Conservation (phyloP, 2,113 vertebrate species). For the Poicephalus gulielmi region DNA sequence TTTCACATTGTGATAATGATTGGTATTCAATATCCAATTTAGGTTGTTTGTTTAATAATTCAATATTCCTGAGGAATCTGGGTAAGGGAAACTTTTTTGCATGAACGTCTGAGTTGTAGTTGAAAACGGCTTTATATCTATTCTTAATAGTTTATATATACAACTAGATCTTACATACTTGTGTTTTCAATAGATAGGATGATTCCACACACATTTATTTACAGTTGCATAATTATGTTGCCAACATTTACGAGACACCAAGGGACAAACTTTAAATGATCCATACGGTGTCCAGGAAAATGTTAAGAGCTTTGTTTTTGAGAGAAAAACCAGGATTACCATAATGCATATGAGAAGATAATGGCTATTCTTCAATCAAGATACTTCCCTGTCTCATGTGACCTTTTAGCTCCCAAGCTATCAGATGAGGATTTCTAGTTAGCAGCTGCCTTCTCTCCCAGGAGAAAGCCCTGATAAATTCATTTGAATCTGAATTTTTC, state of each 20-base stretch:
- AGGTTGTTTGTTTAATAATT: conserved; percentile 38
- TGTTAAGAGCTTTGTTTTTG: not conserved
- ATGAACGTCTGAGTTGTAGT: not conserved
- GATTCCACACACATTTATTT: not conserved
- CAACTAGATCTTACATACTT: not conserved
- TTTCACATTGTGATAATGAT: not conserved
- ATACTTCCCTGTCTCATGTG: not conserved
- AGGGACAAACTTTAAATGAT: not conserved
- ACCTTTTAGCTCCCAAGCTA: not conserved
- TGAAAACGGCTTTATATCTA: not conserved
- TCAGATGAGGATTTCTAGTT: not conserved
- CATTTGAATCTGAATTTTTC: not conserved
- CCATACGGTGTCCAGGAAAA: not conserved
- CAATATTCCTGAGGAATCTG: not conserved
- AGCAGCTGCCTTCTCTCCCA: conserved; percentile 9
- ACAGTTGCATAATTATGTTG: not conserved
- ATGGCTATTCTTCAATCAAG: conserved; percentile 12
- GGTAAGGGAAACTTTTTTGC: not conserved
- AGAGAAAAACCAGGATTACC: not conserved
- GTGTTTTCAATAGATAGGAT: not conserved
- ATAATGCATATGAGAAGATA: not conserved
- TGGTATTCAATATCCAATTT: conserved; percentile 31
- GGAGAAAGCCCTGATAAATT: not conserved
- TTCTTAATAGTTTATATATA: not conserved
- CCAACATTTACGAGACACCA: not conserved